phyloP scores from a whole-genome alignment of 2,797 vertebrate genomes.

The Choloepus didactylus region DNA sequence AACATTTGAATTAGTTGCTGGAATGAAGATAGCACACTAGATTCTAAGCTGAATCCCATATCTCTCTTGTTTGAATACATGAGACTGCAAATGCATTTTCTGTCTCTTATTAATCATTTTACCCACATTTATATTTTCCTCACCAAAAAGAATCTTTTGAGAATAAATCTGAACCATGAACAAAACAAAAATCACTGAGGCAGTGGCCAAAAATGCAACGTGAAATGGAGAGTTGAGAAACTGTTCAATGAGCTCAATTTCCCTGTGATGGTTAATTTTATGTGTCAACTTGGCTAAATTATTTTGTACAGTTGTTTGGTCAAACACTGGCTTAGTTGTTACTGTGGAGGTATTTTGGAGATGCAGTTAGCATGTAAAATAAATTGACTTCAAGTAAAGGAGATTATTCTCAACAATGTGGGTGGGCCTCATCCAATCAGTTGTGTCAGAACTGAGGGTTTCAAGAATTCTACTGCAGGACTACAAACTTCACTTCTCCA shows the following conservation, averaged over 20 bases:
- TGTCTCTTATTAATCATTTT: neutral
- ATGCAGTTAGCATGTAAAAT: too few relatives aligned
- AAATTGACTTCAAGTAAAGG: too few relatives aligned
- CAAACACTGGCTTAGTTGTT: too few relatives aligned
- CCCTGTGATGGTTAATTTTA: too few relatives aligned
- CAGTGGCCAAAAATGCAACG: neutral
- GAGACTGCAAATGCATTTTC: constrained; percentile 32
- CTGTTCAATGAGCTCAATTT: neutral
- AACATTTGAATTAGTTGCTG: neutral
- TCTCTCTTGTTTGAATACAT: neutral
- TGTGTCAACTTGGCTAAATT: too few relatives aligned
- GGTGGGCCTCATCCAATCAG: too few relatives aligned
- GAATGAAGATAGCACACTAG: neutral
- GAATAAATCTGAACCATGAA: constrained; percentile 31
- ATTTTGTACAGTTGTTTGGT: too few relatives aligned
- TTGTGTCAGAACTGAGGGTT: too few relatives aligned
- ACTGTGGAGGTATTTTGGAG: too few relatives aligned
- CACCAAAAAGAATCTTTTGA: neutral
- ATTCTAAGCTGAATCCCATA: neutral
- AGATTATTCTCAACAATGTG: too few relatives aligned
- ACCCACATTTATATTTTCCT: neutral
- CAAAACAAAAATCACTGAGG: neutral
- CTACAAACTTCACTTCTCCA: too few relatives aligned
- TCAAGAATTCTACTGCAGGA: too few relatives aligned
- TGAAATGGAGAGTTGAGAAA: neutral